Evolutionary conservation across 2,797 vertebrate genomes (phyloP).

Genomic region (Syndactyla subalaris): DNA sequence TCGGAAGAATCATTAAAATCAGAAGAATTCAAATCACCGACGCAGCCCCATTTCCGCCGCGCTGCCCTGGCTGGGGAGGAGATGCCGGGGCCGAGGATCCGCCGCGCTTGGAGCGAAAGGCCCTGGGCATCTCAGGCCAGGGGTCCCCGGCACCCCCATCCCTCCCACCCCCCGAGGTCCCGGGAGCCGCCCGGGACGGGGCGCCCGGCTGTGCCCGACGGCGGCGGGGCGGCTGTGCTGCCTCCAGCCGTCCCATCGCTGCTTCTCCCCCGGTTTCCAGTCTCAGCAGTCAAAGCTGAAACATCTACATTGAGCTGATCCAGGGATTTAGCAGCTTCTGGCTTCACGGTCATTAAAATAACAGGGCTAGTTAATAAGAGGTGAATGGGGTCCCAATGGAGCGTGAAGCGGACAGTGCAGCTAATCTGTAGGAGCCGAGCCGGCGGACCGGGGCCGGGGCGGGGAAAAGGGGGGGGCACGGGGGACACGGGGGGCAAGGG

Average conservation of each 20-base stretch:
- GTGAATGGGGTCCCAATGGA: slow-evolving; percentile 59
- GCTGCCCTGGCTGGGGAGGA: not conserved
- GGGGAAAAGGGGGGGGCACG: no score
- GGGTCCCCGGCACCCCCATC: not conserved
- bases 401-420: slow-evolving; percentile 35
- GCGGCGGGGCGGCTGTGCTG: not conserved
- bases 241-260: not conserved
- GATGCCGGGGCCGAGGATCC: not conserved
- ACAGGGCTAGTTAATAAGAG: slow-evolving; percentile 55
- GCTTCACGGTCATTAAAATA: slow-evolving; percentile 68
- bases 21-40: not conserved
- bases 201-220: not conserved
- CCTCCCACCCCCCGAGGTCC: not conserved
- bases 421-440: slow-evolving; percentile 40
- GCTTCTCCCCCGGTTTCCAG: not conserved
- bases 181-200: not conserved
- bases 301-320: slow-evolving; percentile 9
- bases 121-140: not conserved
- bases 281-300: not conserved
- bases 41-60: not conserved
- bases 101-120: not conserved
- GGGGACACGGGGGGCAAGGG: no score
- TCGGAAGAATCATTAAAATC: not conserved
- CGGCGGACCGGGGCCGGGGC: not conserved
- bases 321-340: slow-evolving; percentile 53